phyloP scores from a whole-genome alignment of 2,888 invertebrate genomes.

The Drosophila longiperda region DNA sequence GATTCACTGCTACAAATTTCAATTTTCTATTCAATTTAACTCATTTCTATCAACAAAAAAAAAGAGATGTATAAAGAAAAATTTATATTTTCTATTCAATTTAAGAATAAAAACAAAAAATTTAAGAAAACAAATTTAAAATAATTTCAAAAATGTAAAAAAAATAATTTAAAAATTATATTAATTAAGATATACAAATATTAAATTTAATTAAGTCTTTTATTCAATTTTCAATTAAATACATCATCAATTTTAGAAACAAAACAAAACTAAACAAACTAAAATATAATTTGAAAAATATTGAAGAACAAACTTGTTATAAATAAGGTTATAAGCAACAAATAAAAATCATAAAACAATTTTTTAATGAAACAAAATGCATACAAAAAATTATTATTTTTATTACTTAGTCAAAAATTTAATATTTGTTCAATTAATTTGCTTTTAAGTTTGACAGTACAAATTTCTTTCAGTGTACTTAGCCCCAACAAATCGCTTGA shows the following conservation, averaged over 20 bases:
- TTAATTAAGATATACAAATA: not conserved
- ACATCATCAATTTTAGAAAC: not conserved
- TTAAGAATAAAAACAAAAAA: not conserved
- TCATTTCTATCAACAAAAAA: not conserved
- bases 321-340: no score
- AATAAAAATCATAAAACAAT: not conserved
- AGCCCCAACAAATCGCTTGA: not conserved
- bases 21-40: not conserved
- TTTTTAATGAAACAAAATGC: not conserved
- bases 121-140: not conserved
- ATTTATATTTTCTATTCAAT: not conserved
- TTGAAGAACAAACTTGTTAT: no score
- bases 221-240: no score
- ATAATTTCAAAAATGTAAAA: not conserved
- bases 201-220: not conserved
- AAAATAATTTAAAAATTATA: not conserved
- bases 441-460: no score
- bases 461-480: conserved; percentile 3
- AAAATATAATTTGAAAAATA: not conserved
- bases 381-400: not conserved
- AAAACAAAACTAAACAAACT: not conserved
- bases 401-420: not conserved
- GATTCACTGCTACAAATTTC: not conserved
- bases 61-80: not conserved
- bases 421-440: no score